Conservation (phyloP, 2,797 vertebrate genomes). For the Alfaro cultratus region DNA sequence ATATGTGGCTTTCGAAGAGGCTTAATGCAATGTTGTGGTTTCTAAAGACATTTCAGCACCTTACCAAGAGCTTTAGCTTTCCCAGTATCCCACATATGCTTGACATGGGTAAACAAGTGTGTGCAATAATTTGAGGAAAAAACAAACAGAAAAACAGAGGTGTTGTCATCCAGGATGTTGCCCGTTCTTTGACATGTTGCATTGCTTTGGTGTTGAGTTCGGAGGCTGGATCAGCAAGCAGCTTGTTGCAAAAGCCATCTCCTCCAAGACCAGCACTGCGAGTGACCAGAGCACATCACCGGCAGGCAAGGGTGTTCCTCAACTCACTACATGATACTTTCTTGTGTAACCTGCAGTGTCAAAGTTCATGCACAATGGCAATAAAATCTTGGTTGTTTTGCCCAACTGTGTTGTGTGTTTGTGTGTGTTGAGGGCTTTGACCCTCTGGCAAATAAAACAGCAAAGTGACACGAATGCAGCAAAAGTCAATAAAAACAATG, state of each 20-base stretch:
- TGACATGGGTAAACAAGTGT: constrained; percentile 70
- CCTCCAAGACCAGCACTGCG: constrained; percentile 67
- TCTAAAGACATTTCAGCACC: constrained; percentile 68
- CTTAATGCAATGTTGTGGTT: constrained; percentile 68
- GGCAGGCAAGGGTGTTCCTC: constrained; percentile 62
- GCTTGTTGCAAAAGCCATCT: constrained; percentile 70
- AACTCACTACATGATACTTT: constrained; percentile 44
- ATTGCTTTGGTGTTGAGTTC: constrained; percentile 63
- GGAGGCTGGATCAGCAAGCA: constrained; percentile 59
- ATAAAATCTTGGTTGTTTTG: constrained; percentile 72
- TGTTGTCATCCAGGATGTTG: constrained; percentile 56
- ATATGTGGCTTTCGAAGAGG: constrained; percentile 70
- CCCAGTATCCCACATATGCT: constrained; percentile 65
- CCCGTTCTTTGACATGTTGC: constrained; percentile 58
- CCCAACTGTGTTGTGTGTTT: constrained; percentile 31
- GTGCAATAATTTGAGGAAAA: constrained; percentile 76
- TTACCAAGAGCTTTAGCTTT: constrained; percentile 73
- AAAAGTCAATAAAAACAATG: not conserved
- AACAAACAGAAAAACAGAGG: constrained; percentile 24
- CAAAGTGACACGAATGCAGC: not conserved
- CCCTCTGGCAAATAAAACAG: not conserved
- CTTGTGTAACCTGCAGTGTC: constrained; percentile 70
- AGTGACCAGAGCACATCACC: constrained; percentile 66
- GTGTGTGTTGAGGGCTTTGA: not conserved
- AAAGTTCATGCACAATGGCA: constrained; percentile 77